Evolutionary conservation across 1,140 invertebrate genomes (phyloP), one percentile per base, ranked within the genome.

Genomic region (Augochlora pura): DNA sequence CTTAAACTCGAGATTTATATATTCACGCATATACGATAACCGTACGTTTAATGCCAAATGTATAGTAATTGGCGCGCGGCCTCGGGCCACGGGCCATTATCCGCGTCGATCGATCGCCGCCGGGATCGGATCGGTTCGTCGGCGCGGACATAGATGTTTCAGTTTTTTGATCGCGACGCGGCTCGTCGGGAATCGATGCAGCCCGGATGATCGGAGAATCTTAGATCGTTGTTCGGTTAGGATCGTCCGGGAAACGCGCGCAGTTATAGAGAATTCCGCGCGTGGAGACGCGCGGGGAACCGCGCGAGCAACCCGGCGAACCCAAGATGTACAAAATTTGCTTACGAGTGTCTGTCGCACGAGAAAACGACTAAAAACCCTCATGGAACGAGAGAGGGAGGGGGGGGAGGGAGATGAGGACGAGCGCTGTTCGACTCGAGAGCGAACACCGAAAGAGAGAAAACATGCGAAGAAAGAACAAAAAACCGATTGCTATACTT

Each of bases 41-140:
- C 91, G 89, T 93, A 92, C 91, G 92, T 92, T 86, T 91, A 93
- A 93, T 92, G 92, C 92, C 91, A 92, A 93, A 93, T 92, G 92
- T 92, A 93, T 92, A 92, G 92, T 92, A 92, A 91, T 91, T 91
- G 86, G 84, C 89, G 89, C 88, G 86, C 60, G 73, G 66, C 73
- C 69, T 74, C 59, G 69, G 39, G 71, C 54, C 81, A 62, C 39
- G 62, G 60, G 49, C 73, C 73, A 67, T 23, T 32, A 25, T 57
- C 64, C 72, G n/a, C 72, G 46, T 57, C 46, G 46, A 5, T 54
- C 66, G 66, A 68, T 68, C 66, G 49, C 4, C 66, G 49, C 16
- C 18, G 18, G 32, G 3, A 23, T 54, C 42, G 66, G 16, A 52
- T 6, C 25, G 25, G 6, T 32, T 32, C 66, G 16, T 54, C 66